Percentiles rank a stretch among this genome's conserved stretches.
Conservation (phyloP, 2,797 vertebrate species). For the Dallia pectoralis region DNA sequence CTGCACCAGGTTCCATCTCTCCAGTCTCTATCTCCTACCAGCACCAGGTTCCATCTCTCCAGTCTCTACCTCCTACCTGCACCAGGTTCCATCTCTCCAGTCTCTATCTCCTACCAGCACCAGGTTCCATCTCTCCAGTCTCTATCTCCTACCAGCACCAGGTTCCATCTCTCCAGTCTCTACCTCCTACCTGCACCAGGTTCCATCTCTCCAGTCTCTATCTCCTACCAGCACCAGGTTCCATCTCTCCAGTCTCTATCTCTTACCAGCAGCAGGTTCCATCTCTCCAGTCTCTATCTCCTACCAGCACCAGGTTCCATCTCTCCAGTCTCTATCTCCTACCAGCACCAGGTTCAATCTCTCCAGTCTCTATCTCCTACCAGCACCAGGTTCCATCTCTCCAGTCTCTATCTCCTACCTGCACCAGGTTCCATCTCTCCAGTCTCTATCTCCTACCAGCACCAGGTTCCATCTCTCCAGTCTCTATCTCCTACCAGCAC, state of each 20-base stretch:
- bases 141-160: constrained; percentile 92
- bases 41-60: constrained; percentile 98
- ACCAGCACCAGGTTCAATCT: constrained; percentile 99
- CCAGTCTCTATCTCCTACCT: constrained; percentile 89
- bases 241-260: constrained; percentile 96
- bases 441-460: constrained; percentile 90
- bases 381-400: constrained; percentile 99
- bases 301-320: constrained; percentile 98
- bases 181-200: constrained; percentile 90
- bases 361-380: constrained; percentile 85
- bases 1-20: constrained; percentile 99
- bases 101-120: constrained; percentile 91
- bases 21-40: constrained; percentile 89
- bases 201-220: constrained; percentile 99
- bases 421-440: constrained; percentile 98
- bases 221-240: constrained; percentile 93
- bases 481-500: constrained; percentile 91
- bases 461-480: constrained; percentile 98
- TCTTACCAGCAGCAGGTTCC: constrained; percentile 96
- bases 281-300: constrained; percentile 89
- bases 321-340: constrained; percentile 84
- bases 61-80: constrained; percentile 90
- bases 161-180: constrained; percentile 98
- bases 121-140: constrained; percentile 97
- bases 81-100: constrained; percentile 98